phyloP scores from a whole-genome alignment of 2,888 invertebrate species.

The Rambutsinella grinnellia region DNA sequence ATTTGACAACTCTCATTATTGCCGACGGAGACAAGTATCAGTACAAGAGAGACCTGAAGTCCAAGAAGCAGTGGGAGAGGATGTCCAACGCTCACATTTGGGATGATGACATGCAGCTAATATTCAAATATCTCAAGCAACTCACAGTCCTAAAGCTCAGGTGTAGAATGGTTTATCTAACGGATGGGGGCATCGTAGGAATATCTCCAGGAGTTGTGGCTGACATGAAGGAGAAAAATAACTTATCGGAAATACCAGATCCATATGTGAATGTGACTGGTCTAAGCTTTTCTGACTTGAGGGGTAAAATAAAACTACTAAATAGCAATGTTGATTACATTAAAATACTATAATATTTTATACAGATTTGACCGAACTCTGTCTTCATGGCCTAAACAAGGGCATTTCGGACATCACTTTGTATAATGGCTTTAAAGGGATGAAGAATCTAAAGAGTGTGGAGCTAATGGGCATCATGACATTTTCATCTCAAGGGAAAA shows the following conservation, averaged over 20 bases:
- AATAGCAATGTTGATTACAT: not conserved
- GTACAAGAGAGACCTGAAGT: conserved; percentile 35
- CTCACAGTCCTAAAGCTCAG: conserved; percentile 36
- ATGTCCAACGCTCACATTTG: conserved; percentile 48
- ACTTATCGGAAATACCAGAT: conserved; percentile 4
- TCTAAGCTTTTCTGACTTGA: conserved; percentile 27
- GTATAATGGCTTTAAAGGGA: conserved; percentile 38
- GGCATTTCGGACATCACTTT: conserved; percentile 39
- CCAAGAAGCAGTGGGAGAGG: conserved; percentile 36
- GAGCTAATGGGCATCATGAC: conserved; percentile 32
- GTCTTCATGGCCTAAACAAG: conserved; percentile 43
- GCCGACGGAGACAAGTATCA: conserved; percentile 53
- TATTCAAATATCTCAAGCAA: conserved; percentile 31
- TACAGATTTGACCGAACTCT: conserved; percentile 40
- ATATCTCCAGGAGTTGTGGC: conserved; percentile 16
- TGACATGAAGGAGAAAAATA: conserved; percentile 16
- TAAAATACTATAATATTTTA: not conserved
- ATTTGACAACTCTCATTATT: conserved; percentile 51
- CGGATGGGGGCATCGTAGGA: conserved; percentile 49
- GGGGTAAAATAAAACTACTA: conserved; percentile 23
- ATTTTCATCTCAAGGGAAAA: conserved; percentile 53
- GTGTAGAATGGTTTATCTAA: conserved; percentile 42
- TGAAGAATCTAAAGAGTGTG: conserved; percentile 28
- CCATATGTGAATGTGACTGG: not conserved
- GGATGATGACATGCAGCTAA: conserved; percentile 52